Conservation (phyloP, 2,797 vertebrate species). For the Squalus acanthias region DNA sequence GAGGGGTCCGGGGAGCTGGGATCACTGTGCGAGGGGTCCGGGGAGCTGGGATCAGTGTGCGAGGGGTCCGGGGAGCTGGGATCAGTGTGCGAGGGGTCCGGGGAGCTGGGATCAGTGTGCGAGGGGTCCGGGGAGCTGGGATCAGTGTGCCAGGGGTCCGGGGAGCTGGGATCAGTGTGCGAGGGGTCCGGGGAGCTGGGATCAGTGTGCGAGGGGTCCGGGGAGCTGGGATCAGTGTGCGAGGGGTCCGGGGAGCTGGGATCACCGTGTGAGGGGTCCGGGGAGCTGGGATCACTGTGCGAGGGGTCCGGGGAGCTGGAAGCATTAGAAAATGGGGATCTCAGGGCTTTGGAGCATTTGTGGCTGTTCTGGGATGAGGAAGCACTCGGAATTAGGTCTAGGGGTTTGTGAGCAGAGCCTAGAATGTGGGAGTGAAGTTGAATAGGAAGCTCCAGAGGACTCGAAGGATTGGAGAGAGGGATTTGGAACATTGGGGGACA, state of each 20-base stretch:
- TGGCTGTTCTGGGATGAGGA: not conserved
- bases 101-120: no score
- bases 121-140: not conserved
- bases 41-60: not conserved
- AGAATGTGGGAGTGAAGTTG: not conserved
- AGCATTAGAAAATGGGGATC: not conserved
- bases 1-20: not conserved
- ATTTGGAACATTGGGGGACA: not conserved
- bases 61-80: no score
- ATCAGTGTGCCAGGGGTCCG: not conserved
- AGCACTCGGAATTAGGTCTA: not conserved
- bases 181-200: not conserved
- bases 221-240: not conserved
- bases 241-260: no score
- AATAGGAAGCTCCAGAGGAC: not conserved
- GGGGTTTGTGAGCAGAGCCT: not conserved
- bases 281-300: no score
- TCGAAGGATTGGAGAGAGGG: not conserved
- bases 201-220: no score
- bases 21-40: no score
- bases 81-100: no score
- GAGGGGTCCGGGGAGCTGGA: not conserved
- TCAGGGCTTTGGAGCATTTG: not conserved
- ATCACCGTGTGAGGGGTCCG: no score
- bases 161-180: not conserved